Percentiles rank a stretch among this genome's conserved stretches.
Evolutionary conservation across 2,888 invertebrate species (phyloP).

Genomic region (Malthinus seriepunctatus): DNA sequence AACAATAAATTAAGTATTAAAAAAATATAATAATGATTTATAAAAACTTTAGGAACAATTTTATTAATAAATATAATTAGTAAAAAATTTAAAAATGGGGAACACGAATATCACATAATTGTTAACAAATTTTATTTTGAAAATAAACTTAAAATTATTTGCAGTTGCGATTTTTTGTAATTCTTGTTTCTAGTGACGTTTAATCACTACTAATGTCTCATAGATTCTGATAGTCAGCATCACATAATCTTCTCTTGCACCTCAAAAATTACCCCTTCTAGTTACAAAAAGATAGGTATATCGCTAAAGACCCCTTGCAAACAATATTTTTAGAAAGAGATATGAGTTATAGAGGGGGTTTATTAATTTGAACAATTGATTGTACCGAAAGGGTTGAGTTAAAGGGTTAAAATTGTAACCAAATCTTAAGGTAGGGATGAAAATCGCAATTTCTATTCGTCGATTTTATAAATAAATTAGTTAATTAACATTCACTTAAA

Average conservation of each 20-base stretch:
- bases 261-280: constrained; percentile 8
- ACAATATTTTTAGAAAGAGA: constrained; percentile 8
- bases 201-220: constrained; percentile 10
- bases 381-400: constrained; percentile 18
- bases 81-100: no score
- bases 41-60: no score
- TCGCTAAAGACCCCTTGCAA: not conserved
- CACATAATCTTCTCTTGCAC: constrained; percentile 16
- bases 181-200: constrained; percentile 1
- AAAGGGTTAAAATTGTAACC: constrained; percentile 19
- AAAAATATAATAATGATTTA: no score
- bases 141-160: not conserved
- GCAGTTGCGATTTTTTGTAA: not conserved
- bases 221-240: constrained; percentile 14
- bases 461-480: not conserved
- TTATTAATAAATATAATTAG: no score
- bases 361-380: constrained; percentile 8
- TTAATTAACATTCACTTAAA: no score
- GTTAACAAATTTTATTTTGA: not conserved
- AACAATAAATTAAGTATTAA: no score
- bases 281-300: constrained; percentile 7
- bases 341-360: constrained; percentile 14
- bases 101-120: constrained; percentile 3
- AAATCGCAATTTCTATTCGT: constrained; percentile 16
- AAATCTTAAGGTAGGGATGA: constrained; percentile 15